A percentile compares a stretch with the other conserved stretches of the same genome.
phyloP scores from a whole-genome alignment of 2,888 invertebrate species.

The Callinectes sapidus region DNA sequence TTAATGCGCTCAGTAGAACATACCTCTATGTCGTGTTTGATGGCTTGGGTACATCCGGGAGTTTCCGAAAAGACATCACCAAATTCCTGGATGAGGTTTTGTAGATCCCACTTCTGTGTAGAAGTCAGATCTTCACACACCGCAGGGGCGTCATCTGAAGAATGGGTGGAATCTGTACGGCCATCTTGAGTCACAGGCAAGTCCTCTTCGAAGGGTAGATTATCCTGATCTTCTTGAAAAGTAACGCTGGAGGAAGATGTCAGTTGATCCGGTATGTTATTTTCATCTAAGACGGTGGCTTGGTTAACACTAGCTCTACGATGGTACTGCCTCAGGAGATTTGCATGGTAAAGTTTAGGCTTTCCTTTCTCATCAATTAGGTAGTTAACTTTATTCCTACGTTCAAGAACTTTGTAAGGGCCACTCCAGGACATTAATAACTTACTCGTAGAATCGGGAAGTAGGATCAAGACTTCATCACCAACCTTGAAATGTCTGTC shows the following conservation, averaged over 20 bases:
- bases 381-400: neutral
- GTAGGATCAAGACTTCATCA: neutral
- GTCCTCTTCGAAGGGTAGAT: neutral
- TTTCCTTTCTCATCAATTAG: neutral
- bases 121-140: neutral
- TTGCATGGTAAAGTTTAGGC: constrained; percentile 31
- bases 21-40: neutral
- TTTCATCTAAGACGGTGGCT: neutral
- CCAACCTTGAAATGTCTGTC: neutral
- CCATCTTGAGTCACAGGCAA: neutral
- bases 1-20: neutral
- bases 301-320: neutral
- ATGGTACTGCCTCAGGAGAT: constrained; percentile 24
- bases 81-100: neutral
- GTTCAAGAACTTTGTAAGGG: neutral
- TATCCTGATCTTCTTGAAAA: too few species aligned
- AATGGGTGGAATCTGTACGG: neutral
- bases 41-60: neutral
- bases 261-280: neutral
- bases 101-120: neutral
- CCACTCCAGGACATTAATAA: constrained; percentile 36
- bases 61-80: neutral
- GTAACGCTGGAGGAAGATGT: too few species aligned
- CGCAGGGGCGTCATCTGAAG: neutral
- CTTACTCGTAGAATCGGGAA: neutral